phyloP scores from a whole-genome alignment of 1,140 invertebrate genomes.

The Ephestia elutella region DNA sequence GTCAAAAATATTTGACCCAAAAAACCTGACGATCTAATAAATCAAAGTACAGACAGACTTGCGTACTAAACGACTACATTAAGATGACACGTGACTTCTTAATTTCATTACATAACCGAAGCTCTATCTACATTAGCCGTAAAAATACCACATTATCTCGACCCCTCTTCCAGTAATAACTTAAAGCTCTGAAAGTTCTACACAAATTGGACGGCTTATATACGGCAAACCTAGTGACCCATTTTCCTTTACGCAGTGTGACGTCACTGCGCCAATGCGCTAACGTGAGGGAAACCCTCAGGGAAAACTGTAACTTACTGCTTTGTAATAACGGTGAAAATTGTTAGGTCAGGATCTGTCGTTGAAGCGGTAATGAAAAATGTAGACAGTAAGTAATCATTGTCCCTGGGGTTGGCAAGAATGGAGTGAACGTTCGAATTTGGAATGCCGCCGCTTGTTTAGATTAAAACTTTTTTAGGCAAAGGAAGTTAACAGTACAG shows the following conservation, averaged over 20 bases:
- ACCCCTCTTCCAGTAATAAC: background rate
- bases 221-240: conserved; percentile 34
- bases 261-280: conserved; percentile 41
- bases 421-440: background rate
- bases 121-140: background rate
- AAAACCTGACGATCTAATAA: background rate
- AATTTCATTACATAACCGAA: conserved; percentile 2
- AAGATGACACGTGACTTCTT: background rate
- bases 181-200: conserved; percentile 18
- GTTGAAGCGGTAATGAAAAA: conserved; percentile 8
- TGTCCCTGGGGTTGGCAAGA: conserved; percentile 4
- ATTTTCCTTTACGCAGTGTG: conserved; percentile 47
- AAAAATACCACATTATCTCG: background rate
- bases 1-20: background rate
- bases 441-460: background rate
- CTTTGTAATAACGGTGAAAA: conserved; percentile 24
- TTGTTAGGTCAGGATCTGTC: conserved; percentile 7
- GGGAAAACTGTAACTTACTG: conserved; percentile 21
- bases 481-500: background rate
- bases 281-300: conserved; percentile 17
- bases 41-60: background rate
- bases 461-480: background rate
- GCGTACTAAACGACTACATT: background rate
- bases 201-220: conserved; percentile 19
- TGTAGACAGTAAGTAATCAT: conserved; percentile 3